A percentile compares a stretch with the other conserved stretches of the same genome.
Conservation (phyloP, 2,113 vertebrate genomes). For the Amia ocellicauda region DNA sequence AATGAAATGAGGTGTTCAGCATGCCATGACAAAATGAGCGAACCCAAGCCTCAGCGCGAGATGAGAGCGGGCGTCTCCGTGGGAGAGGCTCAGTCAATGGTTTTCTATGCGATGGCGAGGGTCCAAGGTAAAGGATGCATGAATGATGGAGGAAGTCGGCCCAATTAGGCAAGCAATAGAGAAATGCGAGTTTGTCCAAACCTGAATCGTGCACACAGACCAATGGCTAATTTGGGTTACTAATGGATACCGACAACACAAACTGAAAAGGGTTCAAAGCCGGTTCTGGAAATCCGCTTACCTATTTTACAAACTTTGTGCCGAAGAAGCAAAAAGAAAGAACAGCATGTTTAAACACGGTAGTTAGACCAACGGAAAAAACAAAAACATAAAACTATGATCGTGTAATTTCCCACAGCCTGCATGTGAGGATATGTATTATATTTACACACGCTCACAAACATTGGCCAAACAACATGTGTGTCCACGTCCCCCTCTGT, state of each 20-base stretch:
- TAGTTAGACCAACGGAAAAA: constrained; percentile 15
- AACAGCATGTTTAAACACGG: background rate
- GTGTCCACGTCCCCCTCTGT: background rate
- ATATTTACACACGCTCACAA: too few relatives aligned
- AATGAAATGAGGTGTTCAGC: too few relatives aligned
- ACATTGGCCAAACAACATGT: too few relatives aligned
- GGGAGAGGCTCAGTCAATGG: background rate
- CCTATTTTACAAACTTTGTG: too few relatives aligned
- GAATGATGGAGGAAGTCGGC: background rate
- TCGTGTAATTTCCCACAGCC: background rate
- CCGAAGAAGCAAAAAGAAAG: background rate
- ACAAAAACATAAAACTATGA: constrained; percentile 34
- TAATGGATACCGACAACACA: constrained; percentile 6
- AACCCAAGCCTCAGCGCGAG: too few relatives aligned
- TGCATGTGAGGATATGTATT: too few relatives aligned
- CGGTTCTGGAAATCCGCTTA: background rate
- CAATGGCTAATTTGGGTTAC: constrained; percentile 4
- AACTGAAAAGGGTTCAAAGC: background rate
- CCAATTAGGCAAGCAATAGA: constrained; percentile 2
- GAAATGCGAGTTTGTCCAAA: background rate
- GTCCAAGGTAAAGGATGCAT: background rate
- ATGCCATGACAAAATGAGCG: too few relatives aligned
- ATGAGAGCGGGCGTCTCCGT: too few relatives aligned
- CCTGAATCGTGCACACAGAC: background rate
- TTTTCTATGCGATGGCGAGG: background rate